Evolutionary conservation across 1,140 invertebrate species (phyloP).

Genomic region (Drosophila bipectinata): DNA sequence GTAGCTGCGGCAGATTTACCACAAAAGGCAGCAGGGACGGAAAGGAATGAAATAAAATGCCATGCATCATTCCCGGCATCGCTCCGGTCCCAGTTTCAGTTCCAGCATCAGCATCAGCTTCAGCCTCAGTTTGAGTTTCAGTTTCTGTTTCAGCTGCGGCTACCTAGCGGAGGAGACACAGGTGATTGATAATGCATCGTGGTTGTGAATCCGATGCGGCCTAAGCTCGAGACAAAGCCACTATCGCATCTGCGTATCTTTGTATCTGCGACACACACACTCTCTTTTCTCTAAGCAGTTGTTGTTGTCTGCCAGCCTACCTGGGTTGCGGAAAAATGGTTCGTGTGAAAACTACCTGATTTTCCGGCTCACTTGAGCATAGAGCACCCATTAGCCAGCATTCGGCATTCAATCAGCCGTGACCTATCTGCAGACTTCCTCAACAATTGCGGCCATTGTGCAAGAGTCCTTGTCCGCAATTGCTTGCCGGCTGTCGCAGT

Average conservation of each 20-base stretch:
- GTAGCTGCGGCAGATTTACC: constrained; percentile 14
- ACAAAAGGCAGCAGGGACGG: constrained; percentile 15
- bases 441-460: constrained; percentile 69
- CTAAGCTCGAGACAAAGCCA: constrained; percentile 58
- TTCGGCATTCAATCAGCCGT: constrained; percentile 49
- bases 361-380: constrained; percentile 59
- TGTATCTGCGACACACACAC: constrained; percentile 61
- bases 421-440: constrained; percentile 35
- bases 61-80: constrained; percentile 48
- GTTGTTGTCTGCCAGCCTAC: constrained; percentile 7
- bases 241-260: constrained; percentile 47
- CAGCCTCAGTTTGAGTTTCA: constrained; percentile 1
- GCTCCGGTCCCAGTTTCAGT: constrained; percentile 6
- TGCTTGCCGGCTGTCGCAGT: constrained; percentile 21
- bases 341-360: constrained; percentile 79
- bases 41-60: constrained; percentile 42
- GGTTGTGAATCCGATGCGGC: constrained; percentile 5
- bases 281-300: constrained; percentile 7
- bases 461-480: constrained; percentile 46
- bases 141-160: constrained; percentile 41
- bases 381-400: constrained; percentile 22
- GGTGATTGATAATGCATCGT: constrained; percentile 75
- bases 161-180: constrained; percentile 54
- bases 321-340: constrained; percentile 24
- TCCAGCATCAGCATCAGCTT: constrained; percentile 30